A percentile compares a stretch with the other conserved stretches of the same genome.
These are phyloP conservation scores for Alfaro cultratus DNA, from an alignment of 2,797 vertebrate genomes.

Conservation along the genomic window DNA sequence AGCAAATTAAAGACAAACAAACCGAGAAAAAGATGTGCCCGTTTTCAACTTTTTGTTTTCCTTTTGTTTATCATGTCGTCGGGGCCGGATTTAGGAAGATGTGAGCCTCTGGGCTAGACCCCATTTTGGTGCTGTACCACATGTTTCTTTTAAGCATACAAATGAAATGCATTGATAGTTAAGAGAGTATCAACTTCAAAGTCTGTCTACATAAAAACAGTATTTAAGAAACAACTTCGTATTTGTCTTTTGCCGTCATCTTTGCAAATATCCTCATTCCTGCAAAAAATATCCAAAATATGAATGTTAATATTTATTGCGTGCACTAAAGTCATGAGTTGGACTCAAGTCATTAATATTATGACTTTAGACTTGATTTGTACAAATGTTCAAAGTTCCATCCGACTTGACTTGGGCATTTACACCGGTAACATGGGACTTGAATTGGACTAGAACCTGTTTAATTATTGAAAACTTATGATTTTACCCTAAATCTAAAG, in stretches of 20 bases:
- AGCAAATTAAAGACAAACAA: constrained; percentile 54
- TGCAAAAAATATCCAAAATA: not conserved
- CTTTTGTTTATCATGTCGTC: constrained; percentile 10
- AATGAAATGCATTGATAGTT: not conserved
- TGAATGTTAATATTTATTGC: not conserved
- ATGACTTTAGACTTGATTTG: not conserved
- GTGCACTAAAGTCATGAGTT: not conserved
- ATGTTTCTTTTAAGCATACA: not conserved
- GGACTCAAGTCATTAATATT: not conserved
- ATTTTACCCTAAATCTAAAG: no score
- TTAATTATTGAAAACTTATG: no score
- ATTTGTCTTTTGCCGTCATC: not conserved
- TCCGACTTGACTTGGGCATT: no score
- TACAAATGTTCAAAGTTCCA: not conserved
- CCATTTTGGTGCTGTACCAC: not conserved
- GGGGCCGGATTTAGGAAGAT: not conserved
- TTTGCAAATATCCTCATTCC: not conserved
- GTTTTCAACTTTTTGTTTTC: constrained; percentile 58
- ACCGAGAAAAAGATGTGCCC: constrained; percentile 42
- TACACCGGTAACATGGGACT: no score
- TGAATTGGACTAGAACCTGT: no score
- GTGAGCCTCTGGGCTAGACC: not conserved
- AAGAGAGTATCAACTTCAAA: not conserved
- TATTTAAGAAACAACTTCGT: not conserved
- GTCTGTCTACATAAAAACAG: not conserved